Percentiles rank a stretch among this genome's conserved stretches.
Conservation (phyloP, 2,888 invertebrate genomes). For the Agrochola macilenta region DNA sequence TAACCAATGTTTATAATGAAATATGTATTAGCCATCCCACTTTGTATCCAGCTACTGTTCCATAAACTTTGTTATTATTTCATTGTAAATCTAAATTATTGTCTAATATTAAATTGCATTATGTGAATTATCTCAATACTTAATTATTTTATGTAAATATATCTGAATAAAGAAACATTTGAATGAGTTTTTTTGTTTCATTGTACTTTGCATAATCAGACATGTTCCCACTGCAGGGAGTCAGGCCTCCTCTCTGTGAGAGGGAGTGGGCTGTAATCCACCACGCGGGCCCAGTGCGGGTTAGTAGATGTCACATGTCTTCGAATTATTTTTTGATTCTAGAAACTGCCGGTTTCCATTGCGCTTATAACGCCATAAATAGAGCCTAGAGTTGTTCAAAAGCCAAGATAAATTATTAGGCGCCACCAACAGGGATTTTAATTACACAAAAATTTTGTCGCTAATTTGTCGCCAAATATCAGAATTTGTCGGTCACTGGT, state of each 20-base stretch:
- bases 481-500: too few relatives aligned
- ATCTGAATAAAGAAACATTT: slow-evolving; percentile 85
- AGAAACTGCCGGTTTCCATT: too few relatives aligned
- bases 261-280: not conserved
- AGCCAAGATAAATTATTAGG: too few relatives aligned
- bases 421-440: too few relatives aligned
- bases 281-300: not conserved
- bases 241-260: not conserved
- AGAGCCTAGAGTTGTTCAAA: too few relatives aligned
- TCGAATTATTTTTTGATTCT: too few relatives aligned
- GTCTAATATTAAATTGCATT: slow-evolving; percentile 81
- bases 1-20: slow-evolving; percentile 40
- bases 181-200: slow-evolving; percentile 72
- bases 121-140: slow-evolving; percentile 86
- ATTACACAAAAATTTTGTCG: too few relatives aligned
- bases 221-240: not conserved
- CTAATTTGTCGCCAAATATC: too few relatives aligned
- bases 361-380: too few relatives aligned
- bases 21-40: slow-evolving; percentile 31
- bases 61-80: slow-evolving; percentile 74
- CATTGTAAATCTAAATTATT: slow-evolving; percentile 86
- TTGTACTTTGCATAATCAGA: slow-evolving; percentile 17
- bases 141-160: slow-evolving; percentile 88
- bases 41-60: slow-evolving; percentile 66
- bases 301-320: not conserved